Evolutionary conservation across 2,797 vertebrate species (phyloP).

Genomic region (Podargus strigoides): DNA sequence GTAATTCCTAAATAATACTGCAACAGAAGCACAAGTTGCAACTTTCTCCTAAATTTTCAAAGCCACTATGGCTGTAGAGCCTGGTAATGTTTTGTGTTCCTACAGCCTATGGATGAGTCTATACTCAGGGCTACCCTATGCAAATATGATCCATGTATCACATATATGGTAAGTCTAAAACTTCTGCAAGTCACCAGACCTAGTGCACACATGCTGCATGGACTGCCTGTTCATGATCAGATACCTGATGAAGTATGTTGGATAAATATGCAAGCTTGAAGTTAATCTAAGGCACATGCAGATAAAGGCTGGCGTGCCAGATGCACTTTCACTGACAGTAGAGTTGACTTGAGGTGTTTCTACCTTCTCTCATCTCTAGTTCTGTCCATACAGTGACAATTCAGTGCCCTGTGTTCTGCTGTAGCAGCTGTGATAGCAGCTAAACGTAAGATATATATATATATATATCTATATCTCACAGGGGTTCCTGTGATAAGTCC

Average conservation of each 20-base stretch:
- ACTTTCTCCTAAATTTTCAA: neutral
- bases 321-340: neutral
- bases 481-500: neutral
- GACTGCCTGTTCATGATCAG: neutral
- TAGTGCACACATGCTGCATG: neutral
- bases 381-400: neutral
- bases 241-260: neutral
- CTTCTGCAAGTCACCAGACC: neutral
- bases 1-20: neutral
- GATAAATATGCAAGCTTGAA: rapidly evolving
- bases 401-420: neutral
- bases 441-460: neutral
- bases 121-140: neutral
- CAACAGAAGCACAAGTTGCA: neutral
- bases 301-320: neutral
- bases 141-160: neutral
- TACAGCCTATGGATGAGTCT: neutral
- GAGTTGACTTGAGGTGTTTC: neutral
- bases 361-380: neutral
- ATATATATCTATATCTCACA: no score
- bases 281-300: rapidly evolving
- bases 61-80: neutral
- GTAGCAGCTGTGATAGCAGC: neutral
- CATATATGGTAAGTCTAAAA: rapidly evolving
- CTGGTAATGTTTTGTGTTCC: neutral